phyloP scores from a whole-genome alignment of 2,797 vertebrate genomes.

The Chaetophractus vellerosus region DNA sequence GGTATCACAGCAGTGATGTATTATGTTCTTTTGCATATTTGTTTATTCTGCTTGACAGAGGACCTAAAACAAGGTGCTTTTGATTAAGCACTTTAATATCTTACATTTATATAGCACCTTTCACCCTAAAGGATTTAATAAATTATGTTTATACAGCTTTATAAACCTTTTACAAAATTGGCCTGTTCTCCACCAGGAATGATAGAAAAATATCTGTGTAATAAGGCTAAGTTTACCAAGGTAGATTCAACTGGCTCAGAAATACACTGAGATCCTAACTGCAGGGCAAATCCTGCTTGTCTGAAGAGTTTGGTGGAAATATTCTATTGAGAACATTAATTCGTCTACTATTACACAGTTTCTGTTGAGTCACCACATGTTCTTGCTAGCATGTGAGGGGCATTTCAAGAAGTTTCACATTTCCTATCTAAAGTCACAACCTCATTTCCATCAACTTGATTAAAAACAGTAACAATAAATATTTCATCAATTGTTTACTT shows the following conservation, averaged over 20 bases:
- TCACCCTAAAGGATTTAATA: slow-evolving; percentile 71
- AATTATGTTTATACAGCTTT: slow-evolving; percentile 79
- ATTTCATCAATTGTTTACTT: neutral
- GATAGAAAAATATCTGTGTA: neutral
- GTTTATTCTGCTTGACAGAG: slow-evolving; percentile 74
- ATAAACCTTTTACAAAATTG: slow-evolving; percentile 76
- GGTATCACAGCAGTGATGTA: slow-evolving; percentile 60
- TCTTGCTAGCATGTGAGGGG: neutral
- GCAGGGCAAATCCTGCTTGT: neutral
- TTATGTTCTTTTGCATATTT: slow-evolving; percentile 74
- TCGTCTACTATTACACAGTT: neutral
- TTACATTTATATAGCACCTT: slow-evolving; percentile 65
- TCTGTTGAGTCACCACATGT: neutral
- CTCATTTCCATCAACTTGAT: slow-evolving; percentile 2
- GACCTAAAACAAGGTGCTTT: slow-evolving; percentile 76
- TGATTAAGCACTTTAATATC: slow-evolving; percentile 77
- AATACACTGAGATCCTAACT: neutral
- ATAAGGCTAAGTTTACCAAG: neutral
- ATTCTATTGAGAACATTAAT: neutral
- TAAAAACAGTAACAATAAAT: neutral
- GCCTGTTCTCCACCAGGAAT: slow-evolving; percentile 24
- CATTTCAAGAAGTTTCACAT: neutral
- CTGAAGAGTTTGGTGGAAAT: neutral
- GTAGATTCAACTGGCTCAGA: neutral
- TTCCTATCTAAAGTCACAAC: neutral